These are phyloP conservation scores for Acropora tenuis DNA, from an alignment of 64 coral and sea anemone species.

Conservation along the genomic window DNA sequence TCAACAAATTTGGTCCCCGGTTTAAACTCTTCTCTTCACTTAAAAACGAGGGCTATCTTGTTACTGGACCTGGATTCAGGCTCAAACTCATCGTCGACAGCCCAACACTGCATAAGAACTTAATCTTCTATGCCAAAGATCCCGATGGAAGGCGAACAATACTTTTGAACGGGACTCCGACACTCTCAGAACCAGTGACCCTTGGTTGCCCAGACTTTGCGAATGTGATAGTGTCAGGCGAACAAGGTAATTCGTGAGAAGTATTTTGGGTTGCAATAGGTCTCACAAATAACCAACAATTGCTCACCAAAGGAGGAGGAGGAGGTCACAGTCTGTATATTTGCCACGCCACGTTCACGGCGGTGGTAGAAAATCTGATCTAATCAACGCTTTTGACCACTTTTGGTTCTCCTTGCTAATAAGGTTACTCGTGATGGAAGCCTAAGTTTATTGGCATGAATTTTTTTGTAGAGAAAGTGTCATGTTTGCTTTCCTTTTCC, in stretches of 20 bases:
- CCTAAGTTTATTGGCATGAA: too few species aligned
- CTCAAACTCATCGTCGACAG: constrained; percentile 30
- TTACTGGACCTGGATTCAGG: constrained; percentile 48
- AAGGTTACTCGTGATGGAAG: too few species aligned
- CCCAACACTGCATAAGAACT: constrained; percentile 16
- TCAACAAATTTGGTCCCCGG: constrained; percentile 46
- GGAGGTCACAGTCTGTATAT: too few species aligned
- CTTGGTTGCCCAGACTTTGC: not conserved
- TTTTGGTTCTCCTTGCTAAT: too few species aligned
- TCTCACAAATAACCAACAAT: too few species aligned
- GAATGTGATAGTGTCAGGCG: constrained; percentile 4
- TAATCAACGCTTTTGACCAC: too few species aligned
- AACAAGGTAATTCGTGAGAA: not conserved
- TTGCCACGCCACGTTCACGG: too few species aligned
- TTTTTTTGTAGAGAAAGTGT: too few species aligned
- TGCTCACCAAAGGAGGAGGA: too few species aligned
- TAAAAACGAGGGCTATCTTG: constrained; percentile 72
- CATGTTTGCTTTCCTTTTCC: too few species aligned
- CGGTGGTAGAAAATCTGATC: too few species aligned
- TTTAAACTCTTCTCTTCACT: constrained; percentile 77
- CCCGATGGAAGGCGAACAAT: not conserved
- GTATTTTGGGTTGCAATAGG: too few species aligned
- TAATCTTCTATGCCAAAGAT: constrained; percentile 50
- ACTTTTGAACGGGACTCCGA: constrained; percentile 4
- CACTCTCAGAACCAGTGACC: not conserved